Base-by-base conservation (phyloP, 2,113 vertebrate species). In the Hirundichthys speculiger region DNA sequence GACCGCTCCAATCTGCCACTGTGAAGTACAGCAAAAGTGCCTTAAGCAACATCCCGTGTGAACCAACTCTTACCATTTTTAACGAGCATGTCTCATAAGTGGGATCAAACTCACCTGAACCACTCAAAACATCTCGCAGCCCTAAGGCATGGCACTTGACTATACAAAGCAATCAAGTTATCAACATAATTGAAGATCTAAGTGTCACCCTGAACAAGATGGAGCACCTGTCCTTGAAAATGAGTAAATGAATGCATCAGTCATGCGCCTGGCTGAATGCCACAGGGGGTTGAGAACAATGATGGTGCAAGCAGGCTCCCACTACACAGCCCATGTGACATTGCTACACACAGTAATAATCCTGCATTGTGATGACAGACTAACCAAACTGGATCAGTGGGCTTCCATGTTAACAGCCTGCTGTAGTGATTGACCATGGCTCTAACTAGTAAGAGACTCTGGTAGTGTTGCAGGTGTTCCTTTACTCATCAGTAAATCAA, bases 161-260 rank as follows among this genome's bases (percentile, higher is more conserved):
- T 45, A 30, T 45, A 42, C 41, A 71, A 62, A 43, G 13, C 67
- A 78, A 87, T 87, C 56, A 79, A 64, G 76, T 73, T 75, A 84
- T 79, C 76, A 79, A 18, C 72, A 55, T 75, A 80, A 84, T 74
- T 76, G 60, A 80, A 56, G 62, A 74, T 51, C 55, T 49, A 45
- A 59, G 67, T 62, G 74, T 77, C 74, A 79, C 72, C 70, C 73
- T 64, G 75, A 80, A 55, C 47, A 64, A 80, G 77, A 86, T 47
- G 14, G 73, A 83, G 73, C 59, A 82, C 71, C 80, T 80, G 88
- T 79, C 84, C 80, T 82, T 84, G 80, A 65, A 83, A 53, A 86
- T 82, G 59, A 73, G 82, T 82, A 80, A 49, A 75, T 53, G 24
- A 72, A 77, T 67, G 71, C 71, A 82, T 83, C 75, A 56, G 69